A percentile compares a stretch with the other conserved stretches of the same genome.
Evolutionary conservation across 2,113 vertebrate genomes (phyloP).

Genomic region (Jacana jacana): DNA sequence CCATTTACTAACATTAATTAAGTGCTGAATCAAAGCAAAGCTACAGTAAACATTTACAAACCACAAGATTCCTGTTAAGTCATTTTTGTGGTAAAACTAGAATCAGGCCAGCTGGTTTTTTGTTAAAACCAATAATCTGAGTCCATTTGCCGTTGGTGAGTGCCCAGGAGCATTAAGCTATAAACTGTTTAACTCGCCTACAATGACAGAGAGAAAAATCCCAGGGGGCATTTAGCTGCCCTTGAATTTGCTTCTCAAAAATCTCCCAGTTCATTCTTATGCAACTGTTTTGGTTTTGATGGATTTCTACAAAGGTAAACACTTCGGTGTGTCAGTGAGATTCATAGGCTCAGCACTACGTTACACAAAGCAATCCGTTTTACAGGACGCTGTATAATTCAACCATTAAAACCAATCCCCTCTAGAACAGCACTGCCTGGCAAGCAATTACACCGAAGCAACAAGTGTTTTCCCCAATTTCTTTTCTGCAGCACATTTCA

Average conservation of each 20-base stretch:
- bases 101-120: not conserved
- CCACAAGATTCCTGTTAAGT: not conserved
- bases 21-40: not conserved
- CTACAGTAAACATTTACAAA: not conserved
- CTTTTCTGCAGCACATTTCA: not conserved
- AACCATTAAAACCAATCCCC: not conserved
- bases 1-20: not conserved
- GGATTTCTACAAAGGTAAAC: not conserved
- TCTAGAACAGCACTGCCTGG: not conserved
- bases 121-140: not conserved
- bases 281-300: not conserved
- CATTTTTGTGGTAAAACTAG: not conserved
- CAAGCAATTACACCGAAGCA: not conserved
- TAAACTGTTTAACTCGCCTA: not conserved
- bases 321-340: not conserved
- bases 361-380: not conserved
- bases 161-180: not conserved
- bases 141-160: not conserved
- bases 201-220: not conserved
- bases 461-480: slow-evolving; percentile 1
- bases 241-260: slow-evolving; percentile 31
- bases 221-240: not conserved
- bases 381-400: not conserved
- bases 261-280: not conserved
- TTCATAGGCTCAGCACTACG: not conserved